Percentiles rank a stretch among this genome's conserved stretches.
These are phyloP conservation scores for Pao palembangensis DNA, from an alignment of 2,113 vertebrate genomes.

Conservation along the genomic window DNA sequence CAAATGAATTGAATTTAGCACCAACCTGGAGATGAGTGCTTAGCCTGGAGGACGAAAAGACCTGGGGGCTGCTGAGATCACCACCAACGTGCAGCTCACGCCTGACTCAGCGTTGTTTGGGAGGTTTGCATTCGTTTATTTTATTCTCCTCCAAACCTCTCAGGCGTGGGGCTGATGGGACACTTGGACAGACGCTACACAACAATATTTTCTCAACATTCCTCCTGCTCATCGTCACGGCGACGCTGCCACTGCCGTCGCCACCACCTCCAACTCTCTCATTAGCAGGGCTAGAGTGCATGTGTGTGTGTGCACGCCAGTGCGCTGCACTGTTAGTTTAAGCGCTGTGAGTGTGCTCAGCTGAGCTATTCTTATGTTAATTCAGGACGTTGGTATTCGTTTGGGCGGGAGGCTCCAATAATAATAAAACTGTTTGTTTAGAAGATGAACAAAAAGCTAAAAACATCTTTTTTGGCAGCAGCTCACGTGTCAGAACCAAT, in stretches of 20 bases:
- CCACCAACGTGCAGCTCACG: no score
- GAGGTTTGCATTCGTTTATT: no score
- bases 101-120: no score
- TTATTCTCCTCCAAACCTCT: neutral
- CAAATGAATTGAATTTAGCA: no score
- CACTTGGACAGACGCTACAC: constrained; percentile 54
- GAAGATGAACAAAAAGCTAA: constrained; percentile 36
- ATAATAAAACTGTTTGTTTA: constrained; percentile 55
- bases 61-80: no score
- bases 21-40: no score
- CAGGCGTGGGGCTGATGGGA: constrained; percentile 48
- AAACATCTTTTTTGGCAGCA: constrained; percentile 65
- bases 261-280: constrained; percentile 62
- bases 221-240: constrained; percentile 70
- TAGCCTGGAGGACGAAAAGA: no score
- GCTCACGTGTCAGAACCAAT: constrained; percentile 72
- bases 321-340: no score
- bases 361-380: constrained; percentile 76
- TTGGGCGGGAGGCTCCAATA: constrained; percentile 48
- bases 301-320: constrained; percentile 22
- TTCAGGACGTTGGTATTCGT: constrained; percentile 65
- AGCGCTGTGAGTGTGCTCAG: constrained; percentile 61
- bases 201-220: constrained; percentile 71
- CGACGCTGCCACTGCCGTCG: constrained; percentile 46
- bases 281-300: constrained; percentile 57